phyloP scores from a whole-genome alignment of 2,113 vertebrate genomes.

The Mus pahari region DNA sequence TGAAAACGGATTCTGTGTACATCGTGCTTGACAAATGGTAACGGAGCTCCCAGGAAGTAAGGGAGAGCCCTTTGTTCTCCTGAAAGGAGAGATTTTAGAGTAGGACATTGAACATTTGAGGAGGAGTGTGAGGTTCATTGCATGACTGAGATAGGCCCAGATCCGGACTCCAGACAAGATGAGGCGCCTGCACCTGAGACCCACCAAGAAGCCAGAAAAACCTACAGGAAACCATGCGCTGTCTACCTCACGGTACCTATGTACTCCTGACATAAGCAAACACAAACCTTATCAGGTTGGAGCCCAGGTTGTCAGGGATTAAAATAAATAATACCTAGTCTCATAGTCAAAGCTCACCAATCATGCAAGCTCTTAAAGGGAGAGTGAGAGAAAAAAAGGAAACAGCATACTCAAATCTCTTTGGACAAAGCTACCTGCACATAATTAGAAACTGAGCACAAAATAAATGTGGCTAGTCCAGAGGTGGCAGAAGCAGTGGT shows the following conservation, averaged over 20 bases:
- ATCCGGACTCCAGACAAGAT: neutral
- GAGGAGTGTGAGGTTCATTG: neutral
- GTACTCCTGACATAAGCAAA: neutral
- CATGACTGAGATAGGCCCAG: neutral
- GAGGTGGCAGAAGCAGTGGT: neutral
- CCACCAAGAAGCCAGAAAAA: neutral
- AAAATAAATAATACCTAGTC: slow-evolving; percentile 31
- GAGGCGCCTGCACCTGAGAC: neutral
- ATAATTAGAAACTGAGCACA: neutral
- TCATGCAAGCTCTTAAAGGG: neutral
- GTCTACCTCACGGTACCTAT: neutral
- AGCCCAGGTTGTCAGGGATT: neutral
- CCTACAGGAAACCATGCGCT: neutral
- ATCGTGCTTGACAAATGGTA: neutral
- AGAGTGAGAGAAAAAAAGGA: neutral
- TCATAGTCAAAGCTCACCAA: slow-evolving; percentile 34
- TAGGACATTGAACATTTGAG: neutral
- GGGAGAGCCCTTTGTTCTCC: neutral
- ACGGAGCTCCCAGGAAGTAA: neutral
- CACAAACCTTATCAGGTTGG: neutral
- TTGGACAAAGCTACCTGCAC: slow-evolving; percentile 9
- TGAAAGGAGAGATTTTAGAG: neutral
- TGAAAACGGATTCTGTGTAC: neutral
- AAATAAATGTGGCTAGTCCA: slow-evolving; percentile 2
- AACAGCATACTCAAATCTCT: neutral